A percentile compares a stretch with the other conserved stretches of the same genome.
These are phyloP conservation scores for Dasyprocta punctata DNA, from an alignment of 2,113 vertebrate genomes.

Conservation along the genomic window DNA sequence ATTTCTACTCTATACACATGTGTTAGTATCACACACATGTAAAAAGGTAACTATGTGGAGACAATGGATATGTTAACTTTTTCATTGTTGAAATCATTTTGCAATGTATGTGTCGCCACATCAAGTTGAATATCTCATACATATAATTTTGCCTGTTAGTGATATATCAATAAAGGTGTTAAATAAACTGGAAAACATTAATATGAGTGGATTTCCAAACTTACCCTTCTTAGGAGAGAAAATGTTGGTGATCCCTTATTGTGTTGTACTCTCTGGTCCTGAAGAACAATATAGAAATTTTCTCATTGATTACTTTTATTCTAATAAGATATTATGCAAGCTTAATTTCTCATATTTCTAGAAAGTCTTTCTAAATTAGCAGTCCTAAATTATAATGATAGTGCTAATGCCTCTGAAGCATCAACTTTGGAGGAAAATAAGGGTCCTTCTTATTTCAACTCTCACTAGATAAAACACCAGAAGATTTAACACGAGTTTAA, in stretches of 20 bases:
- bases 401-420: not conserved
- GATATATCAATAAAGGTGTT: not conserved
- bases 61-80: not conserved
- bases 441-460: not conserved
- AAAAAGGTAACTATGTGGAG: not conserved
- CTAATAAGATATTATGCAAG: not conserved
- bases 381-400: not conserved
- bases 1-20: not conserved
- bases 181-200: not conserved
- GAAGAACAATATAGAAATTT: not conserved
- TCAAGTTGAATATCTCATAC: not conserved
- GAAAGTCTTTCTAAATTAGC: not conserved
- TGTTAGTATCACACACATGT: not conserved
- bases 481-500: not conserved
- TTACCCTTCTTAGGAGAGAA: not conserved
- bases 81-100: not conserved
- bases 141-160: not conserved
- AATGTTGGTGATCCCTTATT: not conserved
- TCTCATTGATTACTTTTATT: not conserved
- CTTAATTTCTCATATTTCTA: not conserved
- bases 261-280: rapidly evolving
- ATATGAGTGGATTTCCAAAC: no score
- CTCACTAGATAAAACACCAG: not conserved
- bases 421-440: not conserved
- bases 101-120: not conserved